Base-by-base conservation (phyloP, 2,888 invertebrate genomes). In the Limnephilus lunatus region DNA sequence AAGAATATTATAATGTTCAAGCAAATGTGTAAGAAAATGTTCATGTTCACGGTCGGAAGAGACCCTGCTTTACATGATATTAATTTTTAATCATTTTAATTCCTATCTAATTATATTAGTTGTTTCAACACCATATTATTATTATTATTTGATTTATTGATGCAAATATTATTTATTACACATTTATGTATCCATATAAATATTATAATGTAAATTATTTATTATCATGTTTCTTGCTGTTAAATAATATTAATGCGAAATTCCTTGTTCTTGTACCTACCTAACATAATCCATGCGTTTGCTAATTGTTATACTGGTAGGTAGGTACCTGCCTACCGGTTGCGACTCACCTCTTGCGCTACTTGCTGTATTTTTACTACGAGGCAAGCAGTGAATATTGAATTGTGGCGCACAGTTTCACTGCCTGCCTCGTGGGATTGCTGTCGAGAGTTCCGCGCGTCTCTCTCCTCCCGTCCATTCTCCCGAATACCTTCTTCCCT, bases 371-470 rank as follows among this genome's bases (percentile, higher is more conserved):
- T 68, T 7, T 68, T n/a, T 25, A n/a, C 68, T 68, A 68, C 68
- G 9, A 68, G 68, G 68, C 7, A 68, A n/a, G 68, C 68, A 68
- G 68, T 68, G 68, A 68, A 68, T 25, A 68, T 25, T 68, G 68
- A 25, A 7, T n/a, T 1, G 68, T 68, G 68, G 68, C 68, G 82
- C 19, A 32, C 32, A 31, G 14, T n/a, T 48, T 86, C 85, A n/a
- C 11, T 39, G n/a, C 35, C 44, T 86, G 85, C 44, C 35, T 39
- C 12, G 35, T 44, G 30, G 30, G 48, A n/a, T n/a, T 86, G 85
- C 39, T 35, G 48, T 86, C 44, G 85, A 30, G 35, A 44, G 85
- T 44, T 86, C 30, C 48, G 85, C 85, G 85, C 85, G 85, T 86
- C 85, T 86, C 85, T 86, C 85, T 86, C 85, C 44, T 48, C 48